A percentile compares a stretch with the other conserved stretches of the same genome.
phyloP scores from a whole-genome alignment of 1,140 invertebrate genomes.

The Potamilus streckersoni region DNA sequence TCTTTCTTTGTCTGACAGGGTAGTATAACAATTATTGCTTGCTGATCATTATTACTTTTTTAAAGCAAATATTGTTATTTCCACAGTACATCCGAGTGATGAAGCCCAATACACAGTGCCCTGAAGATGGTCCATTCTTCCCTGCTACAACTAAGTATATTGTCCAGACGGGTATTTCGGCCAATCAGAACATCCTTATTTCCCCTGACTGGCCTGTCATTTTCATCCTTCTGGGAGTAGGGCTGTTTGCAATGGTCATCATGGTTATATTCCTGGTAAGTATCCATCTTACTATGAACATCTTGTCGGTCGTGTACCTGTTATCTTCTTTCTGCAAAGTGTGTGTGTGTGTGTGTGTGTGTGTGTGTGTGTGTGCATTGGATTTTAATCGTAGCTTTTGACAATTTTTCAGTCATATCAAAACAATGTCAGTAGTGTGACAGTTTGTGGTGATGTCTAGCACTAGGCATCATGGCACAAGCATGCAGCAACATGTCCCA shows the following conservation, averaged over 20 bases:
- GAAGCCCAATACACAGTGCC: conserved; percentile 53
- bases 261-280: conserved; percentile 60
- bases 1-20: not conserved
- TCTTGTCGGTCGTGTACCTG: not conserved
- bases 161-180: conserved; percentile 54
- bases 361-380: not conserved
- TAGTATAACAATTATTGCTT: not conserved
- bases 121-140: conserved; percentile 61
- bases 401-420: too few species aligned
- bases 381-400: too few species aligned
- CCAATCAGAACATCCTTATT: conserved; percentile 57
- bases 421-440: too few species aligned
- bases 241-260: conserved; percentile 56
- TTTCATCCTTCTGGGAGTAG: conserved; percentile 53
- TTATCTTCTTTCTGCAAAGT: not conserved
- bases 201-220: conserved; percentile 64
- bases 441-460: too few species aligned
- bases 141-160: conserved; percentile 54
- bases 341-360: not conserved
- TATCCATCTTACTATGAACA: not conserved
- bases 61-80: too few species aligned
- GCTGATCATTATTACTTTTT: not conserved
- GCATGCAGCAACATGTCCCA: too few species aligned
- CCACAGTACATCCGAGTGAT: conserved; percentile 62
- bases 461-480: too few species aligned